phyloP scores from a whole-genome alignment of 2,888 invertebrate species.

The Bugula neritina region DNA sequence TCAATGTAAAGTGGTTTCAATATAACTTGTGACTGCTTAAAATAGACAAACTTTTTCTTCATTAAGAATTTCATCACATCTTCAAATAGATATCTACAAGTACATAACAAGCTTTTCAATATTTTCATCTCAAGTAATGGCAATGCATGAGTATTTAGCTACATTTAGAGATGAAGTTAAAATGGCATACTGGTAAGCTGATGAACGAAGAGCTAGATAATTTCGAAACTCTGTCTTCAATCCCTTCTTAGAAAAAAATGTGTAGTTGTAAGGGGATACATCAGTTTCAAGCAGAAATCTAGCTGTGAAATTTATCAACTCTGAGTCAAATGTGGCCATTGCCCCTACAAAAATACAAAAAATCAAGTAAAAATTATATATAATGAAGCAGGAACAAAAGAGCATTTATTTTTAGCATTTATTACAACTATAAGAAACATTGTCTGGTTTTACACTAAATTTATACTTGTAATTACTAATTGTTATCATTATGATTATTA shows the following conservation, averaged over 20 bases:
- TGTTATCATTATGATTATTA: too few species aligned
- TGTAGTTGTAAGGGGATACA: slow-evolving; percentile 20
- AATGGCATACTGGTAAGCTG: not conserved
- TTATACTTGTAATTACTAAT: too few species aligned
- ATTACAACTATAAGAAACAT: too few species aligned
- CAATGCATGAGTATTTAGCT: too few species aligned
- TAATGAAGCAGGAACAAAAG: too few species aligned
- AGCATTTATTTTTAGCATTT: too few species aligned
- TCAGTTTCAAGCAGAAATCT: not conserved
- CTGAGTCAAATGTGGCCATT: not conserved
- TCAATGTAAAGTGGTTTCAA: slow-evolving; percentile 1
- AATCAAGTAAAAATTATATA: too few species aligned
- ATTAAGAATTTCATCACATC: not conserved
- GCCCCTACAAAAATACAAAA: not conserved
- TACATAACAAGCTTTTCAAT: too few species aligned
- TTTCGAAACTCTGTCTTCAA: not conserved
- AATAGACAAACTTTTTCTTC: not conserved
- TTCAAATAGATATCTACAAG: not conserved
- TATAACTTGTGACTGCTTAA: not conserved
- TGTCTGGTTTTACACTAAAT: too few species aligned
- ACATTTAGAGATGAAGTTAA: too few species aligned
- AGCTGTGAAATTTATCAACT: not conserved
- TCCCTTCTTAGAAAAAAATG: not conserved
- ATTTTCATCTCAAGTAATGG: too few species aligned
- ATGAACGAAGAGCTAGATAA: not conserved